These are phyloP conservation scores for Nematopogon swammerdamellus DNA, from an alignment of 2,888 invertebrate species.

Conservation along the genomic window DNA sequence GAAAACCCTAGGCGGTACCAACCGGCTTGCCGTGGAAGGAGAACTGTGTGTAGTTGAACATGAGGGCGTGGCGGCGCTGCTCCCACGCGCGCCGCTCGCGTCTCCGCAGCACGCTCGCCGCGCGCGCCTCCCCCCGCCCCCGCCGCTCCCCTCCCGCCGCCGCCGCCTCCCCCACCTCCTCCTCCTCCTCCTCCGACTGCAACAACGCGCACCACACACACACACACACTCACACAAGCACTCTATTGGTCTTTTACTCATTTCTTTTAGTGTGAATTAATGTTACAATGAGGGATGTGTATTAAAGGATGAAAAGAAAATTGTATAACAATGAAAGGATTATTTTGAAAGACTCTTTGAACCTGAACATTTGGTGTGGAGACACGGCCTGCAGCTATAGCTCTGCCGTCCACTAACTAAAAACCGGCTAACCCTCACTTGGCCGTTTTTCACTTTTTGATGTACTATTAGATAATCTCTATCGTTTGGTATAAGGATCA, in stretches of 20 bases:
- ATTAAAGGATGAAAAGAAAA: too few species aligned
- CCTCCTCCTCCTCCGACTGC: conserved; percentile 24
- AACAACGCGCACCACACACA: conserved; percentile 12
- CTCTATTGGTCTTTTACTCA: not conserved
- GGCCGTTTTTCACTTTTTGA: too few species aligned
- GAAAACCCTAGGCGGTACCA: too few species aligned
- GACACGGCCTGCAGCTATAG: too few species aligned
- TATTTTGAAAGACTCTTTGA: too few species aligned
- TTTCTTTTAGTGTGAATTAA: not conserved
- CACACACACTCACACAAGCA: not conserved
- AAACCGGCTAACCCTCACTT: too few species aligned
- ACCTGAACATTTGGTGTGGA: too few species aligned
- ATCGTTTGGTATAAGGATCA: too few species aligned
- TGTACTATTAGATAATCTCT: too few species aligned
- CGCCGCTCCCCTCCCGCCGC: conserved; percentile 37
- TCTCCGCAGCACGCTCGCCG: conserved; percentile 59
- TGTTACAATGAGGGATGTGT: too few species aligned
- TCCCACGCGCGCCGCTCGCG: conserved; percentile 78
- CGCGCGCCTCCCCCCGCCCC: conserved; percentile 27
- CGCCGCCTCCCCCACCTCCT: conserved; percentile 26
- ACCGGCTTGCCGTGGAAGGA: conserved; percentile 82
- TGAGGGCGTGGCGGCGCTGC: conserved; percentile 72
- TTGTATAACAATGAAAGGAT: too few species aligned
- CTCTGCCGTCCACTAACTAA: too few species aligned
- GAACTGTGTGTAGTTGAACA: conserved; percentile 91